These are phyloP conservation scores for Syngnathoides biaculeatus DNA, from an alignment of 2,113 vertebrate genomes.

Conservation along the genomic window DNA sequence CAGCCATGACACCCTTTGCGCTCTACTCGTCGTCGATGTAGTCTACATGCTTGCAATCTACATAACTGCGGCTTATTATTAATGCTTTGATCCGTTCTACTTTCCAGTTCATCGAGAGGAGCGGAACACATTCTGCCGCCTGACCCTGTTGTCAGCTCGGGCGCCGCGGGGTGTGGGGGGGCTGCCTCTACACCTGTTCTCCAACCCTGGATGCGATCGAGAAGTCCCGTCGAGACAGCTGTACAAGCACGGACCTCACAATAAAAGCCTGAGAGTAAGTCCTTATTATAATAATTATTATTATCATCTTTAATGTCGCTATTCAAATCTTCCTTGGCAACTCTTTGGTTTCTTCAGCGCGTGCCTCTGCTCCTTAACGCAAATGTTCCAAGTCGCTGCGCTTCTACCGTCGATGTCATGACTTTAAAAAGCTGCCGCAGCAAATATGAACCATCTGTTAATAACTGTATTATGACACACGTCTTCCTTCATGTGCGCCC, in stretches of 20 bases:
- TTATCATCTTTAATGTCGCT: too few species aligned
- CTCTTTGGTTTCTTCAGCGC: conserved; percentile 19
- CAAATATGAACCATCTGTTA: not conserved
- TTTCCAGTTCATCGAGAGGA: conserved; percentile 48
- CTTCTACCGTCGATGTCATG: not conserved
- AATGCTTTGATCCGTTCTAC: conserved; percentile 23
- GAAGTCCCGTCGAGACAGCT: conserved; percentile 64
- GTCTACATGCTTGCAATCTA: not conserved
- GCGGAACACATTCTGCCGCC: conserved; percentile 28
- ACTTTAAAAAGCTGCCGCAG: not conserved
- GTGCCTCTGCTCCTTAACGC: not conserved
- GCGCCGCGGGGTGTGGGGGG: conserved; percentile 16
- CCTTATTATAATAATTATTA: not conserved
- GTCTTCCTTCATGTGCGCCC: not conserved
- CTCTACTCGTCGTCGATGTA: not conserved
- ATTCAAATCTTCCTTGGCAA: not conserved
- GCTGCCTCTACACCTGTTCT: conserved; percentile 43
- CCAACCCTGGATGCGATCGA: conserved; percentile 28
- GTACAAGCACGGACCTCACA: conserved; percentile 30
- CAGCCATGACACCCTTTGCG: not conserved
- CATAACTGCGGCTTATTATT: not conserved
- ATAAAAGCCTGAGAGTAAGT: conserved; percentile 5
- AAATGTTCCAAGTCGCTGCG: not conserved
- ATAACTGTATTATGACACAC: not conserved
- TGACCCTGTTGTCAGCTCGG: conserved; percentile 18